These are phyloP conservation scores for Lepidurus apus DNA, from an alignment of 1,140 invertebrate genomes.

Conservation along the genomic window DNA sequence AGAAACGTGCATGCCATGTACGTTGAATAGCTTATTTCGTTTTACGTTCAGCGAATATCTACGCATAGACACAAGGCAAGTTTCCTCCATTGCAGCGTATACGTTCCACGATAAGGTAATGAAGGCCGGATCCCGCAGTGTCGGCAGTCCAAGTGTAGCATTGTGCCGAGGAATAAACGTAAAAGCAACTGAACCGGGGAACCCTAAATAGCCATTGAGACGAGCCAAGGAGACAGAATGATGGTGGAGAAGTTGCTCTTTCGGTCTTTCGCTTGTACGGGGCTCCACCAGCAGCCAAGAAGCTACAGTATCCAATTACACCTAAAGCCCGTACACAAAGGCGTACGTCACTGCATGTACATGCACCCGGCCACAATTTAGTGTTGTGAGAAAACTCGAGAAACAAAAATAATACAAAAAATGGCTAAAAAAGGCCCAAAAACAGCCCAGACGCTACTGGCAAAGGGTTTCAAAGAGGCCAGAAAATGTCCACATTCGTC, in stretches of 20 bases:
- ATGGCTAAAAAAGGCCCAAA: too few species aligned
- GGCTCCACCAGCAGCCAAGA: not conserved
- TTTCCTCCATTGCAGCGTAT: too few species aligned
- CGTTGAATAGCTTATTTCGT: too few species aligned
- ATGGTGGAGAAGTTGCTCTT: not conserved
- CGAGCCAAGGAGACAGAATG: not conserved
- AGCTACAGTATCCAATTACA: constrained; percentile 19
- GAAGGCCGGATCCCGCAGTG: not conserved
- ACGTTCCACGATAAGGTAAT: too few species aligned
- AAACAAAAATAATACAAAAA: not conserved
- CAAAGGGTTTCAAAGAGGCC: too few species aligned
- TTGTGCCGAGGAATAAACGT: not conserved
- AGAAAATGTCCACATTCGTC: too few species aligned
- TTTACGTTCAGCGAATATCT: too few species aligned
- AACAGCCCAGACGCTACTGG: too few species aligned
- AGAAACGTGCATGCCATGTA: too few species aligned
- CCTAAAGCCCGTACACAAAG: not conserved
- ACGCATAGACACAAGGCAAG: too few species aligned
- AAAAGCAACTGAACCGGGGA: not conserved
- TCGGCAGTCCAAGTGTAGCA: not conserved
- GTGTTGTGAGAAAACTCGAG: not conserved
- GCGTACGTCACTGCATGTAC: not conserved
- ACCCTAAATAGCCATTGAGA: constrained; percentile 1
- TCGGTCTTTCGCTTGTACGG: not conserved
- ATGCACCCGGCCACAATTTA: not conserved